Evolutionary conservation across 2,888 invertebrate genomes (phyloP), one percentile per base, ranked within the genome.

Genomic region (Trissolcus japonicus): DNA sequence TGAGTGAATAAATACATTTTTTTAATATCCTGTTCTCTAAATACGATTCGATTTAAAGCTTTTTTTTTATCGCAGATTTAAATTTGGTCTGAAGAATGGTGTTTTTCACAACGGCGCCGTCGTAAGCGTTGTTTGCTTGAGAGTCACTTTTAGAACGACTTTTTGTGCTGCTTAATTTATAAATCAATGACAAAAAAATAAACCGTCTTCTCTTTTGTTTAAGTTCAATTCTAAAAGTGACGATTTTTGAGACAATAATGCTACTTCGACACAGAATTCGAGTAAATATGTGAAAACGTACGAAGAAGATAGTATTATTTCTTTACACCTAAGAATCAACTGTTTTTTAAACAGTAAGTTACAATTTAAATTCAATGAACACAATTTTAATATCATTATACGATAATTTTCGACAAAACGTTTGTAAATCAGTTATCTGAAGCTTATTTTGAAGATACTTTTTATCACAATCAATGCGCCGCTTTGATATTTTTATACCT

Each of bases 291-390:
- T 55, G 50, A 35, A 62, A 57, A 48, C 56, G 17, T 63, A 63
- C 54, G 54, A 46, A 54, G n/a, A 63, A 63, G 46, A 11, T 43
- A 55, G 46, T 46, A 63, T 63, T 54, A 63, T 46, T 60, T 46
- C 9, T 53, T 56, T 40, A 50, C n/a, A 61, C 46, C 29, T 35
- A 21, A 60, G 40, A 6, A 11, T 50, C 35, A 57, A 17, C 35
- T 60, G 21, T 14, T 57, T 59, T 57, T 16, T 35, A 48, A 65
- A 56, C 56, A 55, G 40, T 65, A 51, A 4, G 51, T 21, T 6
- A 21, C 51, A 51, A 54, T n/a, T 48, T n/a, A 25, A n/a, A 40
- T 59, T 35, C 35, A 35, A 9, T 11, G 1, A 35, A 35, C 35
- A 29, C 29, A 35, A 35, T 35, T 35, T 35, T 1, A 11, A 35